These are phyloP conservation scores for Bombus pascuorum DNA, from an alignment of 1,140 invertebrate species.

Conservation along the genomic window DNA sequence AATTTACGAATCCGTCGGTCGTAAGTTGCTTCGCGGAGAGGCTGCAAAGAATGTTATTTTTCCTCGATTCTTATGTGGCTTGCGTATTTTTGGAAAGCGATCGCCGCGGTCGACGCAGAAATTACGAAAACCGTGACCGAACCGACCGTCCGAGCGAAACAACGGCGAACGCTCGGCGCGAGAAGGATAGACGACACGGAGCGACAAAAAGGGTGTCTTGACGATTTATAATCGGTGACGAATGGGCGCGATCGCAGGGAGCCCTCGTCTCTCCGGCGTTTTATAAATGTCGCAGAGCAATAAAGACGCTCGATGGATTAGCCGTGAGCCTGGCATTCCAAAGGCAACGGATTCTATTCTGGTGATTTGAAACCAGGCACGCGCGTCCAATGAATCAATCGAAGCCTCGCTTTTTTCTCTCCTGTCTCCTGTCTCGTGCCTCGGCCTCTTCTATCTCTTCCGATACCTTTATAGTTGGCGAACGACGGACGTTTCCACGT, in stretches of 20 bases:
- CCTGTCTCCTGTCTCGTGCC: conserved; percentile 10
- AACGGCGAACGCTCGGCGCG: background rate
- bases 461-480: conserved; percentile 49
- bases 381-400: conserved; percentile 79
- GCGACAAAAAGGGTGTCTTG: conserved; percentile 28
- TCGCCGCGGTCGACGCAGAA: background rate
- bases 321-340: conserved; percentile 68
- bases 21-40: no score
- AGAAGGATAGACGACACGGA: background rate
- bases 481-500: conserved; percentile 3
- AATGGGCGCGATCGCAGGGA: conserved; percentile 60
- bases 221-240: conserved; percentile 71
- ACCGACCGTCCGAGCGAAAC: no score
- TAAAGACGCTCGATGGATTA: conserved; percentile 78
- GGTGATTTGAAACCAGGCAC: conserved; percentile 76
- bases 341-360: conserved; percentile 74
- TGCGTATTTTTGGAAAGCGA: conserved; percentile 3
- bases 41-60: no score
- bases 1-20: background rate
- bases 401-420: conserved; percentile 46
- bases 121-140: background rate
- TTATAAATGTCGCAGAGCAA: conserved; percentile 77
- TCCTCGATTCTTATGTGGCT: background rate
- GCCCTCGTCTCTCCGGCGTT: conserved; percentile 68
- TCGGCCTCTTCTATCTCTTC: conserved; percentile 32